These are phyloP conservation scores for Nasonia longicornis DNA, from an alignment of 1,140 invertebrate species.

Conservation along the genomic window DNA sequence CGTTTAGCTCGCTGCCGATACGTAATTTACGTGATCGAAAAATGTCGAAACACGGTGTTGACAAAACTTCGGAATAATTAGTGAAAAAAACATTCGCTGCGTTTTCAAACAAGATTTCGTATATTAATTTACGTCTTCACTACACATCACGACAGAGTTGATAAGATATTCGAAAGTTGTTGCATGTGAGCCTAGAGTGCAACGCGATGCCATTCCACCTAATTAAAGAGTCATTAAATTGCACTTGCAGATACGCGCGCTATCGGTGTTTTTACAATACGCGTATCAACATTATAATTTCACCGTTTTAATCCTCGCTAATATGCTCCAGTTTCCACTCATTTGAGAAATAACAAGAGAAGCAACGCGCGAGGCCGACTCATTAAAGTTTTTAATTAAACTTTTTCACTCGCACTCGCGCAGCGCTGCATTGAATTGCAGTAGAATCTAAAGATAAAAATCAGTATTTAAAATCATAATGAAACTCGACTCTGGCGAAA, in stretches of 20 bases:
- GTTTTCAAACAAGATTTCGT: background rate
- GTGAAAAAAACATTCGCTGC: background rate
- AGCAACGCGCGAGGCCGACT: background rate
- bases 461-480: conserved; percentile 1
- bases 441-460: background rate
- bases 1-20: too few species aligned
- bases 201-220: background rate
- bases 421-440: background rate
- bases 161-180: background rate
- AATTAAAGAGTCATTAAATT: background rate
- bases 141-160: background rate
- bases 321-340: background rate
- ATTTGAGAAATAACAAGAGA: background rate
- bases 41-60: background rate
- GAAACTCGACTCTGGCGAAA: background rate
- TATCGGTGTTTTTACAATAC: background rate
- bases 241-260: background rate
- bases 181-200: background rate
- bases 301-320: background rate
- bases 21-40: too few species aligned
- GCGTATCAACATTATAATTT: background rate
- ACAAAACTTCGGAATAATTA: background rate
- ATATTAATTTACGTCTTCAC: background rate
- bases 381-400: conserved; percentile 5
- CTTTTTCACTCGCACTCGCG: background rate